Percentiles rank a stretch among this genome's conserved stretches.
Evolutionary conservation across 2,888 invertebrate genomes (phyloP).

Genomic region (Agrypnus murinus): DNA sequence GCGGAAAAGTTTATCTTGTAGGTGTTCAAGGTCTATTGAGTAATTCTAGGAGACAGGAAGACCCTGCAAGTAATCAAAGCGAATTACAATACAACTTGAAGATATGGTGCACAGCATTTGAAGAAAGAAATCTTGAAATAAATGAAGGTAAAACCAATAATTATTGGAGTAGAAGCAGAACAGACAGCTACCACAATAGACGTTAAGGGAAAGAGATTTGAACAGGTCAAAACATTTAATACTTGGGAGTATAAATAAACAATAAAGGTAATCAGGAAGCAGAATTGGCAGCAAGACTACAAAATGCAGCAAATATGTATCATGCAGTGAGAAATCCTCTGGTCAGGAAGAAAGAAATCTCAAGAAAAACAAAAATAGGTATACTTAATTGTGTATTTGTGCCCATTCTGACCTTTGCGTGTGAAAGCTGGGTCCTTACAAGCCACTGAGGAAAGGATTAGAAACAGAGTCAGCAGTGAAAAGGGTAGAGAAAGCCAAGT

Average conservation of each 20-base stretch:
- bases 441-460: too few relatives aligned
- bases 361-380: conserved; percentile 17
- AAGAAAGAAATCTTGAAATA: background rate
- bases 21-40: too few relatives aligned
- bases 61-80: too few relatives aligned
- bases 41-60: too few relatives aligned
- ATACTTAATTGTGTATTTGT: conserved; percentile 8
- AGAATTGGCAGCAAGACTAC: background rate
- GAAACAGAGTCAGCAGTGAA: too few relatives aligned
- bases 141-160: conserved; percentile 1
- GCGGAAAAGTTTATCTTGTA: too few relatives aligned
- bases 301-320: background rate
- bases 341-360: background rate
- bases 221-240: background rate
- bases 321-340: background rate
- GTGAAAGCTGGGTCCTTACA: too few relatives aligned
- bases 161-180: background rate
- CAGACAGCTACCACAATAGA: background rate
- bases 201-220: background rate
- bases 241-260: background rate
- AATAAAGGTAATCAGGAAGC: conserved; percentile 8
- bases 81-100: background rate
- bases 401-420: too few relatives aligned
- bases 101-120: background rate
- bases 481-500: too few relatives aligned